Percentiles rank a stretch among this genome's conserved stretches.
Conservation (phyloP, 2,113 vertebrate species). For the Atherinomorus stipes region DNA sequence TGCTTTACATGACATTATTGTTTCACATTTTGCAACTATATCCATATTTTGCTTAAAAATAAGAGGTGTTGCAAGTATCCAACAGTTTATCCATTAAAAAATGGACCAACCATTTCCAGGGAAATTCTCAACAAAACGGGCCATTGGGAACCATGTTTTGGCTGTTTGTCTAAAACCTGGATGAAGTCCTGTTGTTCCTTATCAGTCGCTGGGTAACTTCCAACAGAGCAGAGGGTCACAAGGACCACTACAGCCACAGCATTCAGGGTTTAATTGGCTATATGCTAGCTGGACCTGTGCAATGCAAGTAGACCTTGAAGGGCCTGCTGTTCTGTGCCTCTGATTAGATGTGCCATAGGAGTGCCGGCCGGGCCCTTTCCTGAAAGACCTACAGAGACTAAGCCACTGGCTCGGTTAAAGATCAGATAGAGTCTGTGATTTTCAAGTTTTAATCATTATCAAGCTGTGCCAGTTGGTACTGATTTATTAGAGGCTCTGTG, state of each 20-base stretch:
- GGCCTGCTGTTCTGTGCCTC: constrained; percentile 26
- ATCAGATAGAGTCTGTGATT: constrained; percentile 60
- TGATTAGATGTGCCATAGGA: constrained; percentile 51
- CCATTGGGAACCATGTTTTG: constrained; percentile 13
- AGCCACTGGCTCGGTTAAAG: constrained; percentile 42
- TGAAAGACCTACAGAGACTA: constrained; percentile 51
- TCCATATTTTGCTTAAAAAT: constrained; percentile 28
- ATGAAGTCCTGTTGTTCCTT: constrained; percentile 16
- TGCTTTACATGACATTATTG: neutral
- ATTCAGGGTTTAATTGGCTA: constrained; percentile 65
- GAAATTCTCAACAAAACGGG: constrained; percentile 34
- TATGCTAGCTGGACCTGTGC: constrained; percentile 63
- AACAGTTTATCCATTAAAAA: constrained; percentile 28
- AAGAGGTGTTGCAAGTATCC: constrained; percentile 29
- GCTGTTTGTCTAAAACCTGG: constrained; percentile 34
- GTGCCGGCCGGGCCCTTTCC: constrained; percentile 60
- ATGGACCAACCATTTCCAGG: constrained; percentile 16
- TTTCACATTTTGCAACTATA: constrained; percentile 38
- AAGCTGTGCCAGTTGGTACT: constrained; percentile 21
- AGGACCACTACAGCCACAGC: constrained; percentile 41
- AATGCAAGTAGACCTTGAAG: constrained; percentile 71
- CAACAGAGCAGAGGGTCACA: constrained; percentile 29
- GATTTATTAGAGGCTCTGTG: constrained; percentile 34
- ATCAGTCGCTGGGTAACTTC: constrained; percentile 41
- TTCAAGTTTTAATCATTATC: constrained; percentile 30